phyloP scores from a whole-genome alignment of 1,140 invertebrate species.

The silkworm (Bombyx mori) region DNA sequence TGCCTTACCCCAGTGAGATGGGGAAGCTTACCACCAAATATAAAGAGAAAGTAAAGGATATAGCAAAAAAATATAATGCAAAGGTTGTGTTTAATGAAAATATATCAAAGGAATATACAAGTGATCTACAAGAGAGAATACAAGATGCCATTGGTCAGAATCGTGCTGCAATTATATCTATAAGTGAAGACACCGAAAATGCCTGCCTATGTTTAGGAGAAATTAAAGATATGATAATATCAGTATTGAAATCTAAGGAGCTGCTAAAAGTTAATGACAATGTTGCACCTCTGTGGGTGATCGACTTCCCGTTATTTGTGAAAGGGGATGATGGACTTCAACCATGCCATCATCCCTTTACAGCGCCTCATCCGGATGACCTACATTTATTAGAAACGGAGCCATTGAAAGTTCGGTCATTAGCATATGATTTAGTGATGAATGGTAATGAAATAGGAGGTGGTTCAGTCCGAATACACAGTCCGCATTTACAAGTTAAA shows the following conservation, averaged over 20 bases:
- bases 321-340: constrained; percentile 76
- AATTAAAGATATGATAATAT: constrained; percentile 76
- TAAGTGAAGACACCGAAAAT: constrained; percentile 33
- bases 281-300: constrained; percentile 88
- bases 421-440: constrained; percentile 97
- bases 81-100: constrained; percentile 66
- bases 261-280: constrained; percentile 28
- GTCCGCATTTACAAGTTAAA: constrained; percentile 84
- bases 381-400: constrained; percentile 77
- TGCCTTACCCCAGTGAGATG: constrained; percentile 67
- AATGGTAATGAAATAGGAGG: constrained; percentile 98
- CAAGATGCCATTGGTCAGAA: constrained; percentile 21
- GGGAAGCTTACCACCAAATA: constrained; percentile 67
- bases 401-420: constrained; percentile 80
- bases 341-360: constrained; percentile 97
- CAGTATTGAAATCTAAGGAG: constrained; percentile 71
- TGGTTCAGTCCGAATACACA: constrained; percentile 96
- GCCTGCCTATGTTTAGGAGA: constrained; percentile 76
- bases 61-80: constrained; percentile 42
- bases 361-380: constrained; percentile 86
- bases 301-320: constrained; percentile 95
- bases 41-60: constrained; percentile 45
- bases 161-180: constrained; percentile 29
- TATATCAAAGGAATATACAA: constrained; percentile 72
- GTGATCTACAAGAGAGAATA: constrained; percentile 30